Evolutionary conservation across 2,888 invertebrate genomes (phyloP), one percentile per base, ranked within the genome.

Genomic region (Sylvicola cinctus): DNA sequence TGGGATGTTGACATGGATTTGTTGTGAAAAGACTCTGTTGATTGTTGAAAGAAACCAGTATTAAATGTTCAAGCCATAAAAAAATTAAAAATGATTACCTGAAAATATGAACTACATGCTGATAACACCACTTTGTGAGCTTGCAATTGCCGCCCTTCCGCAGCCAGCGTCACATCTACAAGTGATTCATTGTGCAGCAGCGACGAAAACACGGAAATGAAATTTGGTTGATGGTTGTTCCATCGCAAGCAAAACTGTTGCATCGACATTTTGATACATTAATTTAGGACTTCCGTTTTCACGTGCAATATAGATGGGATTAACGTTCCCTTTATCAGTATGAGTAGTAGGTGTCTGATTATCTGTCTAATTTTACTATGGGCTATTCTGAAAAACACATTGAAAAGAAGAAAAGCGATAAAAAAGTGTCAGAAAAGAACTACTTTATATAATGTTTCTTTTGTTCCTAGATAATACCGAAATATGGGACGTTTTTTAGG

Each of bases 211-310:
- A 83, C 84, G 7, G 81, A 80, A 48, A 87, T 83, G 55, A 88
- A 81, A 58, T 88, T 88, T 34, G 84, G 84, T 52, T 85, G 85
- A 64, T 88, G 87, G 65, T 87, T 85, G 61, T 88, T 88, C 88
- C 88, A 88, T 47, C 85, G 60, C 46, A 81, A 60, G 50, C 80
- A 80, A 52, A 78, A 81, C 49, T 81, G 78, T 53, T 80, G 78
- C 49, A 68, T 65, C 42, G 68, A 63, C 75, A 71, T 76, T 60
- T 60, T 44, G 32, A 28, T 8, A 20, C 20, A 20, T 20, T 20
- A 20, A 20, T 20, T 20, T 20, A 20, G 5, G 20, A n/a, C n/a
- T 20, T 20, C 20, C 20, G n/a, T n/a, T n/a, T n/a, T 20, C 20
- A 20, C 8, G 20, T 20, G 20, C 20, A 20, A 20, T 8, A 20